phyloP scores from a whole-genome alignment of 92 coral and sea anemone genomes.

The Porites lobata region DNA sequence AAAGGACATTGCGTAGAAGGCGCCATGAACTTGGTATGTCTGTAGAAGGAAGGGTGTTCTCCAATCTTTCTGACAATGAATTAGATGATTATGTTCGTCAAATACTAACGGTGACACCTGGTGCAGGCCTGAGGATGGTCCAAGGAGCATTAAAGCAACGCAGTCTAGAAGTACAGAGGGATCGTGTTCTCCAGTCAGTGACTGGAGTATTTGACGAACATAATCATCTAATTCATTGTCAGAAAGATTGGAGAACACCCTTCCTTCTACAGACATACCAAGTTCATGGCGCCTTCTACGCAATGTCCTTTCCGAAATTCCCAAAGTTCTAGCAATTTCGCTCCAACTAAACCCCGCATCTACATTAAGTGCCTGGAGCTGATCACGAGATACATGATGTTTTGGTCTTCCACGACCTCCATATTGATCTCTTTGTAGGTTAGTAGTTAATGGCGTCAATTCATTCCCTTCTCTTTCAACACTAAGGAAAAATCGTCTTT shows the following conservation, averaged over 20 bases:
- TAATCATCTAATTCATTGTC: slow-evolving; percentile 46
- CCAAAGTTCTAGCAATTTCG: slow-evolving; percentile 55
- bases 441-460: not conserved
- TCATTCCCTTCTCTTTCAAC: slow-evolving; percentile 41
- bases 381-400: slow-evolving; percentile 38
- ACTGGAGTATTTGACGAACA: too few species aligned
- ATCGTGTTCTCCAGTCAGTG: slow-evolving; percentile 54
- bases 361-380: slow-evolving; percentile 45
- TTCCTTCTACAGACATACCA: slow-evolving; percentile 64
- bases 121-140: slow-evolving; percentile 65
- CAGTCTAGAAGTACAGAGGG: slow-evolving; percentile 56
- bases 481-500: slow-evolving; percentile 50
- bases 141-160: slow-evolving; percentile 57
- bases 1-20: slow-evolving; percentile 58
- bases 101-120: slow-evolving; percentile 13
- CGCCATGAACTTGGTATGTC: slow-evolving; percentile 58
- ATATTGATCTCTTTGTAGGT: not conserved
- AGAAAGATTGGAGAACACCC: slow-evolving; percentile 40
- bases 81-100: slow-evolving; percentile 23
- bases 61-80: slow-evolving; percentile 38
- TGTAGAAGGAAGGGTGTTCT: slow-evolving; percentile 61
- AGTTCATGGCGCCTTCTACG: slow-evolving; percentile 56
- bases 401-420: slow-evolving; percentile 33
- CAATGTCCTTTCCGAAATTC: slow-evolving; percentile 61
- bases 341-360: slow-evolving; percentile 57